Conservation (phyloP, 2,888 invertebrate genomes). For the Amphimallon solstitiale region DNA sequence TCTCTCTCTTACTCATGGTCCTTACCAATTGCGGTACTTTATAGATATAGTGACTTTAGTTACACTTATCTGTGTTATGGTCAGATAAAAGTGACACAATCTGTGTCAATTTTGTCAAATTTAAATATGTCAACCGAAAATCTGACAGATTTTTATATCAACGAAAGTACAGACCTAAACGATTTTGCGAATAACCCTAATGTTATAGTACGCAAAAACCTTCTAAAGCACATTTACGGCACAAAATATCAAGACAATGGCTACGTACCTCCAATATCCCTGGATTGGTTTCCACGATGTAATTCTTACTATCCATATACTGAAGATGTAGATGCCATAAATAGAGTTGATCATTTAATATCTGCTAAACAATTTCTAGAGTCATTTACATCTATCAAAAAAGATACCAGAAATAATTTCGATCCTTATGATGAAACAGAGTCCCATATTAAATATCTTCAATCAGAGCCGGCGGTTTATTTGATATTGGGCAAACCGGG, state of each 20-base stretch:
- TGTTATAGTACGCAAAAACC: constrained; percentile 52
- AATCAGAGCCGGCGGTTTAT: constrained; percentile 67
- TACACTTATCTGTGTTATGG: too few relatives aligned
- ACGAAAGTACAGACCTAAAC: constrained; percentile 41
- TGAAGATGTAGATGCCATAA: constrained; percentile 62
- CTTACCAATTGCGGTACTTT: too few relatives aligned
- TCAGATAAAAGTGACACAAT: too few relatives aligned
- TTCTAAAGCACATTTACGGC: constrained; percentile 51
- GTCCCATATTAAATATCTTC: constrained; percentile 65
- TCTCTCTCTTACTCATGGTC: too few relatives aligned
- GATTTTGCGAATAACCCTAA: constrained; percentile 53
- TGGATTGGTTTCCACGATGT: constrained; percentile 46
- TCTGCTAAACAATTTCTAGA: constrained; percentile 40
- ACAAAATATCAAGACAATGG: constrained; percentile 44
- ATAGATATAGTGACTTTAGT: too few relatives aligned
- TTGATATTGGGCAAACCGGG: constrained; percentile 71
- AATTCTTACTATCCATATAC: constrained; percentile 62
- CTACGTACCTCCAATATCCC: constrained; percentile 27
- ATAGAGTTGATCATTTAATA: constrained; percentile 56
- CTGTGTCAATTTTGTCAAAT: background rate
- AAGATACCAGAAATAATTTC: constrained; percentile 24
- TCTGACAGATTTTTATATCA: constrained; percentile 47
- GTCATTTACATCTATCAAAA: constrained; percentile 31
- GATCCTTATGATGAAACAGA: constrained; percentile 67
- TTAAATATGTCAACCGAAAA: constrained; percentile 27